Evolutionary conservation across 92 coral and sea anemone species (phyloP).

Genomic region (Plumapathes pennacea): DNA sequence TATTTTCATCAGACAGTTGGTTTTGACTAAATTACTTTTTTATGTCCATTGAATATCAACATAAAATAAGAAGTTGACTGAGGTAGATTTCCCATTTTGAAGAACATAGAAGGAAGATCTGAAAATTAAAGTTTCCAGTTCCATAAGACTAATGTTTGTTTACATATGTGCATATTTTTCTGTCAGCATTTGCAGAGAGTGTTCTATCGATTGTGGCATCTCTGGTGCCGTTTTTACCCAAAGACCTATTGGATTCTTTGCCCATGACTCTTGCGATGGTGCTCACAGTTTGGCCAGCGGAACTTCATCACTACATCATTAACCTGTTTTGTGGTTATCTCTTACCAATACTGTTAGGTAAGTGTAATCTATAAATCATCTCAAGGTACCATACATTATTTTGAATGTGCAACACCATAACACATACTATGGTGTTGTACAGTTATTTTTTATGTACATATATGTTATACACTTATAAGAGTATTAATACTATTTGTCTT

Average conservation of each 20-base stretch:
- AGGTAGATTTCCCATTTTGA: no score
- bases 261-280: constrained; percentile 85
- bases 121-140: not conserved
- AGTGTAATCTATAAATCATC: not conserved
- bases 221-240: constrained; percentile 84
- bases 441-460: no score
- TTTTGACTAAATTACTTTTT: not conserved
- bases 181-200: constrained; percentile 88
- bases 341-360: constrained; percentile 78
- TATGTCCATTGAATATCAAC: not conserved
- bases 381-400: not conserved
- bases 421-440: no score
- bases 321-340: constrained; percentile 90
- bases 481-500: not conserved
- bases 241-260: constrained; percentile 76
- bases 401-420: not conserved
- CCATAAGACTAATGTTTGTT: not conserved
- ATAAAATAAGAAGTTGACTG: no score
- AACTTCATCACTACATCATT: constrained; percentile 70
- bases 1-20: not conserved
- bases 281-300: constrained; percentile 68
- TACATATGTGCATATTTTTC: not conserved
- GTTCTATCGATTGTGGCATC: constrained; percentile 90
- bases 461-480: no score
- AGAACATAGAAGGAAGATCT: no score